Evolutionary conservation across 1,140 invertebrate species (phyloP).

Genomic region (Mycetomoellerius zeteki): DNA sequence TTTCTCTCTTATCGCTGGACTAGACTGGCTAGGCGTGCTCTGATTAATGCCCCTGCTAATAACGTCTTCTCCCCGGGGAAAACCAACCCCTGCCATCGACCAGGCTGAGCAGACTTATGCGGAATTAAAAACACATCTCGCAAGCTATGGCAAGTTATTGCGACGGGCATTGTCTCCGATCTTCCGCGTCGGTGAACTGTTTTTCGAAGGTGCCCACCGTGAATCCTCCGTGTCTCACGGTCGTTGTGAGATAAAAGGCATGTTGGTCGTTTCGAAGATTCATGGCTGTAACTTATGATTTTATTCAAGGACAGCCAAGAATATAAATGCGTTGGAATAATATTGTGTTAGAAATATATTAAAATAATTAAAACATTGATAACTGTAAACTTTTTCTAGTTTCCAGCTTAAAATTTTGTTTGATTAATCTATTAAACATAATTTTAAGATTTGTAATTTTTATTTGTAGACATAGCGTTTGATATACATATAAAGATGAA

Average conservation of each 20-base stretch:
- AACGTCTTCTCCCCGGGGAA: conserved; percentile 84
- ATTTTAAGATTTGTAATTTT: neutral
- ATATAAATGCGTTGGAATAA: conserved; percentile 28
- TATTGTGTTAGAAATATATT: neutral
- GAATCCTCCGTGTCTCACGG: conserved; percentile 12
- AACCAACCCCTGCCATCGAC: conserved; percentile 66
- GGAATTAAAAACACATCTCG: conserved; percentile 86
- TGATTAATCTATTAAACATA: neutral
- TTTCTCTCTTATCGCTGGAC: conserved; percentile 29
- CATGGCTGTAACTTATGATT: conserved; percentile 43
- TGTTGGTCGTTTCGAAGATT: conserved; percentile 46
- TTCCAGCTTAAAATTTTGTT: neutral
- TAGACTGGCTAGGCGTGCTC: conserved; percentile 73
- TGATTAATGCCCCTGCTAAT: conserved; percentile 87
- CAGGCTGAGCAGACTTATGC: conserved; percentile 82
- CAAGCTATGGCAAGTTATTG: conserved; percentile 72
- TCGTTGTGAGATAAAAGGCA: conserved; percentile 54
- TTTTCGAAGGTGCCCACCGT: conserved; percentile 51
- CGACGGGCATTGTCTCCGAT: conserved; percentile 69
- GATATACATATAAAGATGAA: neutral
- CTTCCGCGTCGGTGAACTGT: conserved; percentile 61
- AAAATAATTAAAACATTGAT: neutral
- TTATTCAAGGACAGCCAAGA: conserved; percentile 3
- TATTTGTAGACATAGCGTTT: neutral
- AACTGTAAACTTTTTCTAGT: neutral